Conservation (phyloP, 2,888 invertebrate species). For the Synanthedon formicaeformis region DNA sequence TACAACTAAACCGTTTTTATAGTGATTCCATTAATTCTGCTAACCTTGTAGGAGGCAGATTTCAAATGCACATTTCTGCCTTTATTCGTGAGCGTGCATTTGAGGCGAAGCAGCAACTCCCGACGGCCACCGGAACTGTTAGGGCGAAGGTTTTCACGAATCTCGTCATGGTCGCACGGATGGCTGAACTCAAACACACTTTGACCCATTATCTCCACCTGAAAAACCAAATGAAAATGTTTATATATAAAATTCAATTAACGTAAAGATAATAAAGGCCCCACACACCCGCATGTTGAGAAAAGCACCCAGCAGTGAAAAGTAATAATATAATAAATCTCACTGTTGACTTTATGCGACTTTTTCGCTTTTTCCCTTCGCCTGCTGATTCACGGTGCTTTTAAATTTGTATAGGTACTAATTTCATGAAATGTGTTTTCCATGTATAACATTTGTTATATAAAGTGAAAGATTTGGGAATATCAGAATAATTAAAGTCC, state of each 20-base stretch:
- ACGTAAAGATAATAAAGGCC: not conserved
- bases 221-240: conserved; percentile 29
- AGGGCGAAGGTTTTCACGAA: conserved; percentile 73
- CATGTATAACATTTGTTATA: no score
- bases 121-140: conserved; percentile 57
- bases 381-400: no score
- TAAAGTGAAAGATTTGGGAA: no score
- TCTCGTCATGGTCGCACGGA: conserved; percentile 95
- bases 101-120: conserved; percentile 85
- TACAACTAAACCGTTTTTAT: no score
- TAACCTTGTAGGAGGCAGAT: conserved; percentile 94
- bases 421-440: no score
- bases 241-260: not conserved
- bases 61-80: conserved; percentile 96
- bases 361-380: no score
- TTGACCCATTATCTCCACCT: conserved; percentile 97
- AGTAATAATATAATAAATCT: no score
- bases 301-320: no score
- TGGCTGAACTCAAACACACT: conserved; percentile 94
- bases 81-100: conserved; percentile 94
- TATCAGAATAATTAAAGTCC: no score
- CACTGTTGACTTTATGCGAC: no score
- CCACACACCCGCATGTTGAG: not conserved
- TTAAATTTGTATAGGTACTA: no score
- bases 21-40: no score